These are phyloP conservation scores for Lytechinus pictus DNA, from an alignment of 35 echinoderm and acorn worm genomes.

Conservation along the genomic window DNA sequence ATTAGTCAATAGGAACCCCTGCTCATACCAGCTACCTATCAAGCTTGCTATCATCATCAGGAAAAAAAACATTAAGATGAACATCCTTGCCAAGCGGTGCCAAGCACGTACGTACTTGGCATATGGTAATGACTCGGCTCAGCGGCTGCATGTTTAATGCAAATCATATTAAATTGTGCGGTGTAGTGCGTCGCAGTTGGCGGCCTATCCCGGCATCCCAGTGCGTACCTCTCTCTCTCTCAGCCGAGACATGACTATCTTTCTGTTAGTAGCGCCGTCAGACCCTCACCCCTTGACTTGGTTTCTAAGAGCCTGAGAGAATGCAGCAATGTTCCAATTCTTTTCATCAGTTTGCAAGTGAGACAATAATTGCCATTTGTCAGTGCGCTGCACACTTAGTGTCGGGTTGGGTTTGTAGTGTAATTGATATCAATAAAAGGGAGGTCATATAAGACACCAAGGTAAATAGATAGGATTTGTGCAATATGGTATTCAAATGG, in stretches of 20 bases:
- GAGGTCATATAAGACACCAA: neutral
- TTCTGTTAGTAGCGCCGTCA: neutral
- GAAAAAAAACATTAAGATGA: neutral
- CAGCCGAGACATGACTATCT: neutral
- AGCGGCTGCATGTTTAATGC: constrained; percentile 51
- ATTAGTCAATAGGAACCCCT: neutral
- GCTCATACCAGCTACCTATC: neutral
- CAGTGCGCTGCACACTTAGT: neutral
- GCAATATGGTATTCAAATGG: neutral
- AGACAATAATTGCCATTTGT: constrained; percentile 25
- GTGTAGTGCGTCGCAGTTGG: constrained; percentile 31
- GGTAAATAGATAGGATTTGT: neutral
- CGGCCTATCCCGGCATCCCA: constrained; percentile 9
- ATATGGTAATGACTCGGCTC: constrained; percentile 44
- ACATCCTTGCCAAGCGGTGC: constrained; percentile 8
- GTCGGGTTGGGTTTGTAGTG: neutral
- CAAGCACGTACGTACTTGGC: constrained; percentile 31
- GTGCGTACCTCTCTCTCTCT: neutral
- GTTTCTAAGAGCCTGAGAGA: neutral
- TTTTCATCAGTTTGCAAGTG: neutral
- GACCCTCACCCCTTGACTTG: neutral
- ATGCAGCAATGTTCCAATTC: constrained; percentile 9
- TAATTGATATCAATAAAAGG: constrained; percentile 22
- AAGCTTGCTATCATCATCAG: neutral
- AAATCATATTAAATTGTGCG: constrained; percentile 53